phyloP scores from a whole-genome alignment of 2,888 invertebrate genomes.

The Anagyrus pseudococci region DNA sequence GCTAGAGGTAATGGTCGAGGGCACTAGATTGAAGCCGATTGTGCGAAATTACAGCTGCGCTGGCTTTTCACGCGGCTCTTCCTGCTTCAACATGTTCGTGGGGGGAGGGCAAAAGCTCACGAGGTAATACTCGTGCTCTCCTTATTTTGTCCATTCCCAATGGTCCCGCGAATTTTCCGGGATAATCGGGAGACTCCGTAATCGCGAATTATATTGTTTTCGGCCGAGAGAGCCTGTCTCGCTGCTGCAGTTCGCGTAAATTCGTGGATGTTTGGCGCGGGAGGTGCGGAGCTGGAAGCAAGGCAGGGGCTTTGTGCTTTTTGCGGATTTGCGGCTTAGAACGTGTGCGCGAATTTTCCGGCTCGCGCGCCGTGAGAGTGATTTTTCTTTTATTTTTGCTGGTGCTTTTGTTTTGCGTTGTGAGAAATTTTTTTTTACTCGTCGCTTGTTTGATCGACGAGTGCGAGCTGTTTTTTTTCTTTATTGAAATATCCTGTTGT shows the following conservation, averaged over 20 bases:
- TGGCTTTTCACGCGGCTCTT: conserved; percentile 12
- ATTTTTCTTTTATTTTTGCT: too few relatives aligned
- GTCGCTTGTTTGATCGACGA: too few relatives aligned
- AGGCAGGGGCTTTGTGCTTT: not conserved
- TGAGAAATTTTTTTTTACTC: too few relatives aligned
- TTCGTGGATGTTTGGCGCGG: not conserved
- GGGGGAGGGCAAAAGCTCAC: not conserved
- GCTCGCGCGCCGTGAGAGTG: not conserved
- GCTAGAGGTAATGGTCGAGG: too few relatives aligned
- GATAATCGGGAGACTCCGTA: not conserved
- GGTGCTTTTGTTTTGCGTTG: too few relatives aligned
- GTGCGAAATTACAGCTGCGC: conserved; percentile 16
- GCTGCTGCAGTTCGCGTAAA: not conserved
- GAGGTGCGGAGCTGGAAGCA: not conserved
- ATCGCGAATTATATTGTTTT: conserved; percentile 11
- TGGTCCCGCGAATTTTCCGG: conserved; percentile 1
- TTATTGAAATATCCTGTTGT: too few relatives aligned
- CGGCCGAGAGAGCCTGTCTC: too few relatives aligned
- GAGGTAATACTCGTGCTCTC: not conserved
- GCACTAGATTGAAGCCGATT: conserved; percentile 26
- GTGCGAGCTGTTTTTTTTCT: too few relatives aligned
- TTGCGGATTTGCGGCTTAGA: too few relatives aligned
- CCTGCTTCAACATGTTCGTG: conserved; percentile 5
- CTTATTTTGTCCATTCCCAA: conserved; percentile 14
- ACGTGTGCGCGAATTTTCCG: too few relatives aligned